These are phyloP conservation scores for Rotaria magnacalcarata DNA, from an alignment of 2,888 invertebrate genomes.

Conservation along the genomic window DNA sequence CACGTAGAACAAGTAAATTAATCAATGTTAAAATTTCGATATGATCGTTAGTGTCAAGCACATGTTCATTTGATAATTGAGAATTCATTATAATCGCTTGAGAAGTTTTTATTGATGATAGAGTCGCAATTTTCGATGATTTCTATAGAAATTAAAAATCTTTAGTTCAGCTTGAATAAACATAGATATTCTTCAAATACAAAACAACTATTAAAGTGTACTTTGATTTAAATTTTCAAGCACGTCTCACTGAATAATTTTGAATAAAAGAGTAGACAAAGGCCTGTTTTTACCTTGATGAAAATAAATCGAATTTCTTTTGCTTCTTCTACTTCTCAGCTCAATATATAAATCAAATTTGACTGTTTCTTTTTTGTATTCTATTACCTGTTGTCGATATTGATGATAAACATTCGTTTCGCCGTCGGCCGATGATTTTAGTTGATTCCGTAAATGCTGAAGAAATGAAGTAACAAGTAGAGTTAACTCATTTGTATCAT, in stretches of 20 bases:
- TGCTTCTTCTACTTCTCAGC: not conserved
- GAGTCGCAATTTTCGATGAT: not conserved
- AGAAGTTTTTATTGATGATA: too few relatives aligned
- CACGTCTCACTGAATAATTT: not conserved
- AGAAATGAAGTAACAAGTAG: constrained; percentile 1
- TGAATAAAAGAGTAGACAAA: not conserved
- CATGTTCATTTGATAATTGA: not conserved
- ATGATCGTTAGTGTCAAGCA: not conserved
- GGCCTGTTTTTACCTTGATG: not conserved
- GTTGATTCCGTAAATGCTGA: not conserved
- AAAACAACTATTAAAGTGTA: not conserved
- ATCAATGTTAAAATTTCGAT: constrained; percentile 27
- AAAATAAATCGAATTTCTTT: too few relatives aligned
- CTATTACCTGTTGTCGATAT: not conserved
- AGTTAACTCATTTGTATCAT: not conserved
- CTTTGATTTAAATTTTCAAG: not conserved
- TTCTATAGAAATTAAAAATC: not conserved
- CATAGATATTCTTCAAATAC: not conserved
- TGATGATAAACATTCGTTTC: not conserved
- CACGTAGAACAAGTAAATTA: constrained; percentile 27
- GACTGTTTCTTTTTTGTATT: not conserved
- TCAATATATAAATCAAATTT: not conserved
- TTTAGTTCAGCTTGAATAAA: not conserved
- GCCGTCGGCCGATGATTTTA: not conserved
- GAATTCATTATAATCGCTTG: too few relatives aligned